A percentile compares a stretch with the other conserved stretches of the same genome.
Conservation (phyloP, 2,113 vertebrate species). For the Heterochromis multidens region DNA sequence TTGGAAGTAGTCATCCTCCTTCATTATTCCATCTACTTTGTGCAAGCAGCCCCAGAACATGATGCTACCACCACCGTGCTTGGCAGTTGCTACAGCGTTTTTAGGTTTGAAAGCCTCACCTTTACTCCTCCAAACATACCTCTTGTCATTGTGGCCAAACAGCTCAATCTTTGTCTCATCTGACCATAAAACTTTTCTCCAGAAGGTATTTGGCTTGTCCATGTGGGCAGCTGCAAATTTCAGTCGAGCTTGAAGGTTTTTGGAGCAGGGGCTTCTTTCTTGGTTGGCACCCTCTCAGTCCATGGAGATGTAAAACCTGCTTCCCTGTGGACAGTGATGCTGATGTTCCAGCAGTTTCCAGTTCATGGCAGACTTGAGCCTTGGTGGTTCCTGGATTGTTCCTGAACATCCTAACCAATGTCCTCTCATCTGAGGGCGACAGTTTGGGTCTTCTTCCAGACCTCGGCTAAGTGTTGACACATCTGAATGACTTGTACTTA, state of each 20-base stretch:
- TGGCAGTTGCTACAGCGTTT: too few species aligned
- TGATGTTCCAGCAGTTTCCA: background rate
- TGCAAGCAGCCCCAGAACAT: too few species aligned
- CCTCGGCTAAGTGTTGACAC: too few species aligned
- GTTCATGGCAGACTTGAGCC: background rate
- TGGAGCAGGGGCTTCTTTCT: background rate
- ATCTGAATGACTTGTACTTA: too few species aligned
- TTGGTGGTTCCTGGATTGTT: background rate
- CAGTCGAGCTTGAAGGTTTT: background rate
- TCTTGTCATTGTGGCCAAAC: too few species aligned
- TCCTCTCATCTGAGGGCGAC: background rate
- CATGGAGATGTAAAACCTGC: background rate
- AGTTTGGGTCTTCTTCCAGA: background rate
- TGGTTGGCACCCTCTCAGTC: background rate
- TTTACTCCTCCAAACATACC: too few species aligned
- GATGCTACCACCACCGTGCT: too few species aligned
- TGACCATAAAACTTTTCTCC: too few species aligned
- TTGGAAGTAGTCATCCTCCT: too few species aligned
- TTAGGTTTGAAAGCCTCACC: too few species aligned
- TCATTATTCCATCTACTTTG: too few species aligned
- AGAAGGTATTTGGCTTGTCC: background rate
- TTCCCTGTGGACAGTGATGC: accelerated
- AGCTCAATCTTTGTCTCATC: too few species aligned
- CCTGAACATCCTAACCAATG: background rate
- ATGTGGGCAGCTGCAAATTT: background rate